phyloP scores from a whole-genome alignment of 2,797 vertebrate species.

The Lateolabrax maculatus region DNA sequence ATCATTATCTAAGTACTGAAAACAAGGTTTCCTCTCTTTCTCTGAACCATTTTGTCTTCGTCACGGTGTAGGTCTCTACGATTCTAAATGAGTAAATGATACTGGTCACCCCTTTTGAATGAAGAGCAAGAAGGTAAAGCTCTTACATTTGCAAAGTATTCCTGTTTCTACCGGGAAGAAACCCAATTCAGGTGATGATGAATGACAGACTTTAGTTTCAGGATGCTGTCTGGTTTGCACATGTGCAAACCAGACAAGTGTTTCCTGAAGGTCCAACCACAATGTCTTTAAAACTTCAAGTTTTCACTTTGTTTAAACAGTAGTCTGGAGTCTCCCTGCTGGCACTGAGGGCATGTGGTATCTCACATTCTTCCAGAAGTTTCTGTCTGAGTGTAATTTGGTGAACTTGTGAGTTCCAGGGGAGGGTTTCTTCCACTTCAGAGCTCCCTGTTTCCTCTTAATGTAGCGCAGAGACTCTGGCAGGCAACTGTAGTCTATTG shows the following conservation, averaged over 20 bases:
- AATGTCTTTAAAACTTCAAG: neutral
- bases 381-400: slow-evolving; percentile 65
- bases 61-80: neutral
- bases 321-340: neutral
- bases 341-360: slow-evolving; percentile 89
- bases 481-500: slow-evolving; percentile 87
- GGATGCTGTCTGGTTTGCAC: neutral
- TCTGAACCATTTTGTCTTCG: too few species aligned
- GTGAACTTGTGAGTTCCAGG: slow-evolving; percentile 51
- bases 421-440: slow-evolving; percentile 84
- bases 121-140: neutral
- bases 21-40: neutral
- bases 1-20: neutral
- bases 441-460: slow-evolving; percentile 88
- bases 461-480: slow-evolving; percentile 92
- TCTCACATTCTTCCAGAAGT: slow-evolving; percentile 92
- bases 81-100: neutral
- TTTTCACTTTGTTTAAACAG: neutral
- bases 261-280: too few species aligned
- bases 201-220: neutral
- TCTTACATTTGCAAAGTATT: too few species aligned
- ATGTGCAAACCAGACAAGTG: neutral
- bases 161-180: neutral
- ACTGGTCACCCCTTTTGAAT: neutral
- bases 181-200: neutral